Conservation (phyloP, 2,113 vertebrate species). For the Gulo gulo region DNA sequence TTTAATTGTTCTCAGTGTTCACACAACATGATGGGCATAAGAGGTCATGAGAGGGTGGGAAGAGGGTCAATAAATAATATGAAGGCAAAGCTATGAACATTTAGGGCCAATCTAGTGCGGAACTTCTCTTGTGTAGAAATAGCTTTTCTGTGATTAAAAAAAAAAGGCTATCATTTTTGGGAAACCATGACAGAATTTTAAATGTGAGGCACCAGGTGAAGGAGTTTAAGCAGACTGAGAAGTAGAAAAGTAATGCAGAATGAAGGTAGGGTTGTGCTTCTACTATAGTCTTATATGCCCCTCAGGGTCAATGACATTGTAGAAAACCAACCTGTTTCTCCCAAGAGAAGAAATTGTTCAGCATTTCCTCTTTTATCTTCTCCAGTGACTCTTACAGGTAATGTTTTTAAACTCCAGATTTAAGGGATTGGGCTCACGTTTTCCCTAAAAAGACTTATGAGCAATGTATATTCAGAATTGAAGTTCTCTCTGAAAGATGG, state of each 20-base stretch:
- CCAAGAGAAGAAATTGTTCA: background rate
- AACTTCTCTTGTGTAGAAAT: background rate
- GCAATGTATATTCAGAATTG: background rate
- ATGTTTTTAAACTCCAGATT: conserved; percentile 19
- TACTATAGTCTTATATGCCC: background rate
- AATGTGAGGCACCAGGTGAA: background rate
- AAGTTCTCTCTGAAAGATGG: conserved; percentile 35
- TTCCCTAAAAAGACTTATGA: background rate
- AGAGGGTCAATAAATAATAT: background rate
- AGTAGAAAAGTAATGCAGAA: background rate
- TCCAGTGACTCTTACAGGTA: background rate
- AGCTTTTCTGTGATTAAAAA: background rate
- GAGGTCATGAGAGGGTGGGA: background rate
- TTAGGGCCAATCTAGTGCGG: background rate
- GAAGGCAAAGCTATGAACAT: background rate
- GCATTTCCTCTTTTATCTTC: background rate
- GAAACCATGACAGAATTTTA: background rate
- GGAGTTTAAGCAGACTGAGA: background rate
- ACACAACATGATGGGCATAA: background rate
- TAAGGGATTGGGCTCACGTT: background rate
- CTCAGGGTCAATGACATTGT: background rate
- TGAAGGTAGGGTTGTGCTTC: background rate
- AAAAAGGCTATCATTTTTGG: background rate
- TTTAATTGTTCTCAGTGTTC: conserved; percentile 8
- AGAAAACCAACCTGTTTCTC: conserved; percentile 21